Conservation (phyloP, 2,113 vertebrate species). For the Nymphicus hollandicus region DNA sequence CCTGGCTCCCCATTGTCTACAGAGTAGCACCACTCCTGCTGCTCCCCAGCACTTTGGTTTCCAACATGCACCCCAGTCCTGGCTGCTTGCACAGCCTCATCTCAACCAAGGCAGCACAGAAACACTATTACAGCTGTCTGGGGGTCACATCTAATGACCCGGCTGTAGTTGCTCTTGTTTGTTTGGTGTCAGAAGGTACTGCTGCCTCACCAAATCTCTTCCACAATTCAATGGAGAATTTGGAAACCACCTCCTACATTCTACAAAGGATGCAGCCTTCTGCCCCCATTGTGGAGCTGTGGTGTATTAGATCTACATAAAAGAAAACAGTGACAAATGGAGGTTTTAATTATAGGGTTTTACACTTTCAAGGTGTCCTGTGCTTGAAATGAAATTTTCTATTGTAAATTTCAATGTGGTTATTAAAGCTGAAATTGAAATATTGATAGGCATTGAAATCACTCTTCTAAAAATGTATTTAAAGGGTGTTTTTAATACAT, state of each 20-base stretch:
- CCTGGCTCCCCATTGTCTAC: not conserved
- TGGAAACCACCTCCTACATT: not conserved
- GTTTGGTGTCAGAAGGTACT: not conserved
- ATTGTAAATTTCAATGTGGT: not conserved
- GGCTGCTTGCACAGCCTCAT: not conserved
- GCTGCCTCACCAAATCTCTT: not conserved
- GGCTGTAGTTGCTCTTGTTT: not conserved
- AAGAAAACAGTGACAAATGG: not conserved
- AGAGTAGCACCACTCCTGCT: not conserved
- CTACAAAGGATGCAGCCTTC: accelerated
- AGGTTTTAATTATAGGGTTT: not conserved
- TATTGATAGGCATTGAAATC: not conserved
- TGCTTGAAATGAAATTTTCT: not conserved
- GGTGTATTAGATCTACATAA: not conserved
- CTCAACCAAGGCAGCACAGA: not conserved
- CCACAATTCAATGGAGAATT: not conserved
- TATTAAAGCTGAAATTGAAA: not conserved
- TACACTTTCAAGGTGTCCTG: not conserved
- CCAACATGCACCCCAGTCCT: not conserved
- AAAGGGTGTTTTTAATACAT: not conserved
- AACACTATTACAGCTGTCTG: not conserved
- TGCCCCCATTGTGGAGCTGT: not conserved
- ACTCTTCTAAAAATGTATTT: not conserved
- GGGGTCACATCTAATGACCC: no score
- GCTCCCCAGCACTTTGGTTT: not conserved